Evolutionary conservation across 2,797 vertebrate species (phyloP), one percentile per base, ranked within the genome.

Genomic region (Myiotriccus ornatus): DNA sequence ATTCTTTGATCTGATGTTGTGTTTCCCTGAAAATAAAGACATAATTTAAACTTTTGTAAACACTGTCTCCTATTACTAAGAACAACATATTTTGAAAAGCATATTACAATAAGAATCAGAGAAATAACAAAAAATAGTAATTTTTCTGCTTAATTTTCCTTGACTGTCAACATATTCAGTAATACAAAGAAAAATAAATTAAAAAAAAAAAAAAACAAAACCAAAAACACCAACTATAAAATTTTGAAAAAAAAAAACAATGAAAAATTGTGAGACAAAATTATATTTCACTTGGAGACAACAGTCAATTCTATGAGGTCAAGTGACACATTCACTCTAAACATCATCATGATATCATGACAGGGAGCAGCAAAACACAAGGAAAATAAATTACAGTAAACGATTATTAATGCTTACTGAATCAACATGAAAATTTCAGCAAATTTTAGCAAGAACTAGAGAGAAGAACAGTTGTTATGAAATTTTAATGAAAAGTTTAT

Each of bases 371-470:
- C 12, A 76, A 90, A 95, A 94, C 71, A 96, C 28, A 95, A 94
- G 44, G 35, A 90, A 94, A 94, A 80, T 89, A 97, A 97, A 85
- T 94, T 90, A 69, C 79, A 70, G 44, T 91, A 90, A 73, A 92
- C 63, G 56, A 97, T 97, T 96, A 82, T 79, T 96, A 80, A 96
- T 97, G 97, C 78, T 78, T 84, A 76, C 44, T 96, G 95, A 98
- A 93, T 95, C 83, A 93, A 96, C 73, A 97, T 25, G 32, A 96
- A 97, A 96, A 96, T 96, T 97, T 95, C 95, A 97, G 88, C 78
- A 95, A 93, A 76, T 44, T 89, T 97, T 97, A 97, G 92, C 96
- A 97, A 94, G 90, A 89, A 91, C 70, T 92, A 93, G 23, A 67
- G 44, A 92, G 47, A 98, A 98, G 73, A 91, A 77, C 80, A 84